Base-by-base conservation (phyloP, 2,888 invertebrate species). In the Brassicogethes aeneus region DNA sequence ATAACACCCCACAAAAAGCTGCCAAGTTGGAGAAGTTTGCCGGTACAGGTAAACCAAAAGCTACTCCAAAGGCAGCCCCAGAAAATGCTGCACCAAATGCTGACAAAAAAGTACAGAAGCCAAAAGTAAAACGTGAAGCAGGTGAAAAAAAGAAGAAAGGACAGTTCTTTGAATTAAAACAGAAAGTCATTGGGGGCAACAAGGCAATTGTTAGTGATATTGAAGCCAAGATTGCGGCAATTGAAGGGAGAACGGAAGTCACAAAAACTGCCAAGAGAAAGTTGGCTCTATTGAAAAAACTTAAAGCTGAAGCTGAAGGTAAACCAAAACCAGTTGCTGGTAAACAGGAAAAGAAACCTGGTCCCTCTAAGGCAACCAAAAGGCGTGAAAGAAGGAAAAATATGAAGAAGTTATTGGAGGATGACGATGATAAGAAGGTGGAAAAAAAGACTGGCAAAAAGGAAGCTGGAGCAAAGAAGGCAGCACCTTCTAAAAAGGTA, bases 211-310 rank as follows among this genome's bases (percentile, higher is more conserved):
- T 43, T 12, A 31, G 39, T 30, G 16, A 23, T 12, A 30, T 56
- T 2, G 39, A 48, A 10, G 37, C 44, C 1, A 54, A 48, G 46
- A 47, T 56, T 37, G 23, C 44, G 36, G 43, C 34, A 3, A 45
- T 55, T 15, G 39, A 41, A 15, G 29, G 40, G 5, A 45, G 45
- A 7, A 30, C 23, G 33, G 49, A 53, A 17, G 13, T 50, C 5
- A 43, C 55, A 1, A 59, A 57, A 47, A 53, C 55, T 3, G 56
- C 50, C 3, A 52, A 43, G 39, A 48, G 41, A 15, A 57, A 53
- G 40, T 17, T 59, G 17, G 46, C 32, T 17, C 1, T 41, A 1
- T 44, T 51, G 5, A 44, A 42, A 3, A 45, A 41, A 16, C 29
- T 56, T 16, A 43, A 47, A 34, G 16, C 38, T 5, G 38, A 40